phyloP scores from a whole-genome alignment of 2,113 vertebrate species.

The Oxyruncus cristatus region DNA sequence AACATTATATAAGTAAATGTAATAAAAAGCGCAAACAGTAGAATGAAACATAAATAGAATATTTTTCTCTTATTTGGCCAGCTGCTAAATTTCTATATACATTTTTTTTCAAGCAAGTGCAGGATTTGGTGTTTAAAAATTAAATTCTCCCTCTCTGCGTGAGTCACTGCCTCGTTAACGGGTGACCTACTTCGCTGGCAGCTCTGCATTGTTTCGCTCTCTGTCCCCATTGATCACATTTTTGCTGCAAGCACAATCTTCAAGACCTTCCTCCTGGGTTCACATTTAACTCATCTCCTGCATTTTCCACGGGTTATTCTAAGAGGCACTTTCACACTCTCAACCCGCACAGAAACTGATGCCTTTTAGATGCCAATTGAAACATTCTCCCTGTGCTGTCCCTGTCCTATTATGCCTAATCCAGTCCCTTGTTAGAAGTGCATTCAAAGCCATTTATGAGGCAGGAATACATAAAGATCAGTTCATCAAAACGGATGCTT shows the following conservation, averaged over 20 bases:
- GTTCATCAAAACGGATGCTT: slow-evolving; percentile 44
- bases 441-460: slow-evolving; percentile 54
- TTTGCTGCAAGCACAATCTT: slow-evolving; percentile 58
- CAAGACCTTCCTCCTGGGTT: slow-evolving; percentile 56
- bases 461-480: slow-evolving; percentile 63
- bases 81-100: neutral
- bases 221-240: slow-evolving; percentile 60
- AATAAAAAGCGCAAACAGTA: neutral
- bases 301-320: slow-evolving; percentile 53
- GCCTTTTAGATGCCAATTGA: slow-evolving; percentile 53
- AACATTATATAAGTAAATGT: neutral
- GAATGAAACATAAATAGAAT: neutral
- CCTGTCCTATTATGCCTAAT: slow-evolving; percentile 7
- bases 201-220: slow-evolving; percentile 36
- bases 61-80: neutral
- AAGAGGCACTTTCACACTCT: slow-evolving; percentile 26
- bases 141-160: slow-evolving; percentile 2
- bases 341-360: slow-evolving; percentile 7
- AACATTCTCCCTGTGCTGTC: slow-evolving; percentile 2
- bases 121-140: slow-evolving; percentile 27
- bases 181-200: slow-evolving; percentile 67
- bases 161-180: slow-evolving; percentile 43
- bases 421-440: slow-evolving; percentile 26
- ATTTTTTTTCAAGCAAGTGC: neutral
- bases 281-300: slow-evolving; percentile 49